These are phyloP conservation scores for Camelus dromedarius DNA, from an alignment of 2,113 vertebrate genomes.

Conservation along the genomic window DNA sequence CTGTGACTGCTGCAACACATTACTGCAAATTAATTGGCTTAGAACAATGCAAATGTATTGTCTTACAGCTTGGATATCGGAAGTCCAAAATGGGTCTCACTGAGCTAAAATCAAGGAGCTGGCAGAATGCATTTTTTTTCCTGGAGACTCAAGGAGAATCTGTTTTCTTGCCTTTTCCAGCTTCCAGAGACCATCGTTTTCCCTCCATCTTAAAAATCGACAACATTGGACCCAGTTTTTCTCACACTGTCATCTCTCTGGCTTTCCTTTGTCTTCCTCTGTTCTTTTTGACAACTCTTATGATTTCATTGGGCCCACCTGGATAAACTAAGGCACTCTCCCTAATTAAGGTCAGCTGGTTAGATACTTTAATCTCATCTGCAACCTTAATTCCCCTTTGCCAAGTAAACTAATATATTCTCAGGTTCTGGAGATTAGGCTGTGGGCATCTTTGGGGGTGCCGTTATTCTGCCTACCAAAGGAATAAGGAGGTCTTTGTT, in stretches of 20 bases:
- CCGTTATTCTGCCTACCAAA: not conserved
- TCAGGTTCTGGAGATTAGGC: not conserved
- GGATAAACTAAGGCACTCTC: not conserved
- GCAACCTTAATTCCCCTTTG: not conserved
- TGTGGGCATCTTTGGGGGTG: not conserved
- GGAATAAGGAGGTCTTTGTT: not conserved
- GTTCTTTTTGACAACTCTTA: not conserved
- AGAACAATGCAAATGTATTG: not conserved
- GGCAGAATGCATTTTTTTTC: not conserved
- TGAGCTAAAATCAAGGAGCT: not conserved
- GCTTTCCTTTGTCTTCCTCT: not conserved
- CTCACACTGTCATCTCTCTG: not conserved
- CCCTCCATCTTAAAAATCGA: not conserved
- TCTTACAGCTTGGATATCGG: not conserved
- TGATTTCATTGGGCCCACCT: not conserved
- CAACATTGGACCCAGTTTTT: not conserved
- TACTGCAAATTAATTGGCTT: not conserved
- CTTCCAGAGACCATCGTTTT: not conserved
- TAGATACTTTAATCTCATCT: not conserved
- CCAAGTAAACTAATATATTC: not conserved
- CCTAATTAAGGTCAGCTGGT: not conserved
- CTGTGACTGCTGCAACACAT: constrained; percentile 10
- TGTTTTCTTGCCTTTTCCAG: not conserved
- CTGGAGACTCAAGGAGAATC: not conserved
- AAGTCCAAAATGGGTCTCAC: not conserved